Percentiles rank a stretch among this genome's conserved stretches.
These are phyloP conservation scores for Tetrao urogallus DNA, from an alignment of 2,113 vertebrate species.

Conservation along the genomic window DNA sequence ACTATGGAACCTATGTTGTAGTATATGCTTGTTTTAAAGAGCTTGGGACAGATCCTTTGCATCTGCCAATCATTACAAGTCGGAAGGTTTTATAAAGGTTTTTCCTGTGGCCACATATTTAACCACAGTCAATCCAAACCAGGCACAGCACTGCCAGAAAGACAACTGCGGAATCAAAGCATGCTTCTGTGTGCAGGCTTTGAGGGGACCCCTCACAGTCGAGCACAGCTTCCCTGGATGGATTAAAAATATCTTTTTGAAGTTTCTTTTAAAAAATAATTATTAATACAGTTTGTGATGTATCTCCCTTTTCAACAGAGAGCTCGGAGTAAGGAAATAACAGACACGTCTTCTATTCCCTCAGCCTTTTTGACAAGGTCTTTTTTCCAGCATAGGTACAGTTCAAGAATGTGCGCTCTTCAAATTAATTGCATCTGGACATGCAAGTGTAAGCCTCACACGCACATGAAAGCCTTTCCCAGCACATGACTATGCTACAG, in stretches of 20 bases:
- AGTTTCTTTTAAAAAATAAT: not conserved
- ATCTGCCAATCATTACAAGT: not conserved
- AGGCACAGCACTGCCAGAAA: not conserved
- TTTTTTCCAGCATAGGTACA: not conserved
- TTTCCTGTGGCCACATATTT: not conserved
- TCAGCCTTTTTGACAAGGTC: not conserved
- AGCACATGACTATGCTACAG: not conserved
- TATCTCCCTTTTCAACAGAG: not conserved
- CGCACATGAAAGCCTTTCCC: not conserved
- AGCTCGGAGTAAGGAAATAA: not conserved
- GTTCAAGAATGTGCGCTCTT: not conserved
- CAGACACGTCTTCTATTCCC: not conserved
- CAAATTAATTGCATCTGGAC: conserved; percentile 1
- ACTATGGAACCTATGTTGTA: not conserved
- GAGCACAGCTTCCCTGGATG: not conserved
- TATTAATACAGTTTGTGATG: not conserved
- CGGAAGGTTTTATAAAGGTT: not conserved
- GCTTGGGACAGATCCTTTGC: not conserved
- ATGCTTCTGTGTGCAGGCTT: not conserved
- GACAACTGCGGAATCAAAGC: not conserved
- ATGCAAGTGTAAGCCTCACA: not conserved
- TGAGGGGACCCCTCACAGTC: not conserved
- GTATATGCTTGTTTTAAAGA: not conserved
- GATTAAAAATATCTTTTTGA: not conserved
- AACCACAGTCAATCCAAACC: not conserved